These are phyloP conservation scores for Sarcophilus harrisii DNA, from an alignment of 2,797 vertebrate genomes.

Conservation along the genomic window DNA sequence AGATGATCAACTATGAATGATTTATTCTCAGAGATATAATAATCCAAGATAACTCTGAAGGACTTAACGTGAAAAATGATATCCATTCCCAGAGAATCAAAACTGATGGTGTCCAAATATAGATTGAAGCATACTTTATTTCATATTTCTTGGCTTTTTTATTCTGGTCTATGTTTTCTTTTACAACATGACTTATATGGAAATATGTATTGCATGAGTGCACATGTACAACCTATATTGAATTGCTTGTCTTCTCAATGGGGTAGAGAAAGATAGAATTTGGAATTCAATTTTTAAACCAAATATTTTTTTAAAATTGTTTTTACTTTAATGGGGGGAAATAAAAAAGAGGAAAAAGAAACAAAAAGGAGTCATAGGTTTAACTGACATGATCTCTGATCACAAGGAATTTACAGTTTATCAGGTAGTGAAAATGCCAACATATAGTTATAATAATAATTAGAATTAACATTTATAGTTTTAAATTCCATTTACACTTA, in stretches of 20 bases:
- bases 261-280: background rate
- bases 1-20: background rate
- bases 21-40: background rate
- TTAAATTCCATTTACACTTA: background rate
- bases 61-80: background rate
- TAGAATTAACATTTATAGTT: background rate
- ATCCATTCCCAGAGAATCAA: background rate
- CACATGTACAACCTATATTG: background rate
- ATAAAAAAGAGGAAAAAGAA: background rate
- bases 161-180: background rate
- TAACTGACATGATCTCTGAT: background rate
- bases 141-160: background rate
- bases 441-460: background rate
- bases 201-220: background rate
- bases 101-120: background rate
- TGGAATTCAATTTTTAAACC: background rate
- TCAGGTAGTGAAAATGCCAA: background rate
- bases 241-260: background rate
- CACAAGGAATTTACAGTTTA: background rate
- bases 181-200: background rate
- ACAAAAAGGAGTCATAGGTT: background rate
- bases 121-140: background rate
- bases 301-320: background rate
- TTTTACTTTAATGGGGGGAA: background rate
- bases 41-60: background rate